phyloP scores from a whole-genome alignment of 1,140 invertebrate genomes.

The Caenorhabditis elegans region WBcel235 BX284602.5:11219501-11220000 shows the following conservation, averaged over 20 bases:
- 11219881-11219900: slow-evolving; percentile 62
- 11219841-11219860: slow-evolving; percentile 39
- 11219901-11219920: slow-evolving; percentile 65
- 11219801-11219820: slow-evolving; percentile 56
- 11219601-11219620: slow-evolving; percentile 60
- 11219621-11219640: slow-evolving; percentile 62
- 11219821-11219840: slow-evolving; percentile 61
- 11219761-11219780: slow-evolving; percentile 58
- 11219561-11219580: neutral
- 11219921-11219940: slow-evolving; percentile 50
- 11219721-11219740: slow-evolving; percentile 32
- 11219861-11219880: slow-evolving; percentile 58
- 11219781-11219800: slow-evolving; percentile 62
- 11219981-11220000: slow-evolving; percentile 54
- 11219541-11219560: neutral
- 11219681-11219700: slow-evolving; percentile 64
- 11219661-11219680: slow-evolving; percentile 65
- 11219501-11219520: slow-evolving; percentile 22
- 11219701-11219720: slow-evolving; percentile 61
- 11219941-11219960: neutral
- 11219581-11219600: slow-evolving; percentile 54
- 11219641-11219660: slow-evolving; percentile 58
- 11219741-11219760: slow-evolving; percentile 48
- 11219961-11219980: slow-evolving; percentile 58
- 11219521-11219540: slow-evolving; percentile 8